phyloP scores from a whole-genome alignment of 2,888 invertebrate genomes.

The Cheilosia vulpina region DNA sequence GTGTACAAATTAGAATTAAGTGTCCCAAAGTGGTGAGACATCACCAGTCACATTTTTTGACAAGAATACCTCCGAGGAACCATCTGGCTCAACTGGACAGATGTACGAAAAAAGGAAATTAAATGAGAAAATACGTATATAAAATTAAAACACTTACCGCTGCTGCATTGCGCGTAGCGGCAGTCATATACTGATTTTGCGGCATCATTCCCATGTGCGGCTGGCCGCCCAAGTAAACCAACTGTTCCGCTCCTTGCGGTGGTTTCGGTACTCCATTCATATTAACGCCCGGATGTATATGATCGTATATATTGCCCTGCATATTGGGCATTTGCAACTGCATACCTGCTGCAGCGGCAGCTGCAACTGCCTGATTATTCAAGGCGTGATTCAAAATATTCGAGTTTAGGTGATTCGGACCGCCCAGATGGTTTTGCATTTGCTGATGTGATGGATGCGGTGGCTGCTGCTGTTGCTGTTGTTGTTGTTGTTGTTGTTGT shows the following conservation, averaged over 20 bases:
- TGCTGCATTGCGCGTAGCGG: slow-evolving; percentile 82
- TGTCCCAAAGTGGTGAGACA: too few relatives aligned
- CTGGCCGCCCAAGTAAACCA: slow-evolving; percentile 82
- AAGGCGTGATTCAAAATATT: slow-evolving; percentile 82
- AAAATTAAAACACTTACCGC: slow-evolving; percentile 80
- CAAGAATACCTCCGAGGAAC: too few relatives aligned
- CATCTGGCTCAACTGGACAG: neutral
- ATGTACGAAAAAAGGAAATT: neutral
- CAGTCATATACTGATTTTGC: slow-evolving; percentile 83
- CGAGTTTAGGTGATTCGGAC: slow-evolving; percentile 80
- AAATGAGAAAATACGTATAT: neutral
- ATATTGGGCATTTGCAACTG: slow-evolving; percentile 81
- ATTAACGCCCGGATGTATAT: slow-evolving; percentile 80
- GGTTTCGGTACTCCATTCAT: slow-evolving; percentile 80
- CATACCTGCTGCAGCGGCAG: slow-evolving; percentile 79
- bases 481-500: slow-evolving; percentile 78
- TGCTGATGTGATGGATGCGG: slow-evolving; percentile 85
- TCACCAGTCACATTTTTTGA: too few relatives aligned
- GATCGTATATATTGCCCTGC: slow-evolving; percentile 83
- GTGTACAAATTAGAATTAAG: too few relatives aligned
- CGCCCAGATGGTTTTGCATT: slow-evolving; percentile 83
- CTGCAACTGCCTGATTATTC: slow-evolving; percentile 81
- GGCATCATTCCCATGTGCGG: slow-evolving; percentile 82
- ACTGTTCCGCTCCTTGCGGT: slow-evolving; percentile 80
- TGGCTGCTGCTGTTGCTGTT: slow-evolving; percentile 81